Conservation (phyloP, 2,888 invertebrate genomes). For the Tetragonisca angustula region DNA sequence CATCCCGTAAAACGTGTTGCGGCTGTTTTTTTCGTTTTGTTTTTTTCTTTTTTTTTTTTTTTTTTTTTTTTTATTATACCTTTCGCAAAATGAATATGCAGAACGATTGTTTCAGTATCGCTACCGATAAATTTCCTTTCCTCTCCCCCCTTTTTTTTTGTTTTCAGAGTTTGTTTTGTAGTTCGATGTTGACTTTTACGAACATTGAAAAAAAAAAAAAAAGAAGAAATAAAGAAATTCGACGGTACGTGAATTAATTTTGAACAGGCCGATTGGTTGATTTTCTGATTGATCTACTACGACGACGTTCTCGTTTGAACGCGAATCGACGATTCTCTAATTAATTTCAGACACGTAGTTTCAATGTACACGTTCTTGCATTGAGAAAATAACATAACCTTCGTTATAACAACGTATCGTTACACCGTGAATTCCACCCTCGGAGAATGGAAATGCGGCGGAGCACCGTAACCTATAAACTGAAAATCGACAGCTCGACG, state of each 20-base stretch:
- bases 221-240: not conserved
- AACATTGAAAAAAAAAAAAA: not conserved
- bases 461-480: not conserved
- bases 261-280: not conserved
- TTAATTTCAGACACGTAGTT: constrained; percentile 1
- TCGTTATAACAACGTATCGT: constrained; percentile 12
- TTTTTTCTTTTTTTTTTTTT: not conserved
- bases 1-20: not conserved
- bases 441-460: not conserved
- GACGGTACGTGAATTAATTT: not conserved
- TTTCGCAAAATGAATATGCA: not conserved
- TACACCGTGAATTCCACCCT: not conserved
- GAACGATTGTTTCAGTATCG: not conserved
- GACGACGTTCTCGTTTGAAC: not conserved
- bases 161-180: not conserved
- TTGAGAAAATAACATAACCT: not conserved
- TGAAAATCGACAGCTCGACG: constrained; percentile 12
- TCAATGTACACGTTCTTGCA: not conserved
- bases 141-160: too few relatives aligned
- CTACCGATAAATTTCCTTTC: not conserved
- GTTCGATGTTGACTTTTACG: too few relatives aligned
- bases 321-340: not conserved
- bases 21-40: not conserved
- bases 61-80: not conserved
- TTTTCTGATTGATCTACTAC: too few relatives aligned